Evolutionary conservation across 2,797 vertebrate species (phyloP), one percentile per base, ranked within the genome.

Genomic region (Varecia variegata): DNA sequence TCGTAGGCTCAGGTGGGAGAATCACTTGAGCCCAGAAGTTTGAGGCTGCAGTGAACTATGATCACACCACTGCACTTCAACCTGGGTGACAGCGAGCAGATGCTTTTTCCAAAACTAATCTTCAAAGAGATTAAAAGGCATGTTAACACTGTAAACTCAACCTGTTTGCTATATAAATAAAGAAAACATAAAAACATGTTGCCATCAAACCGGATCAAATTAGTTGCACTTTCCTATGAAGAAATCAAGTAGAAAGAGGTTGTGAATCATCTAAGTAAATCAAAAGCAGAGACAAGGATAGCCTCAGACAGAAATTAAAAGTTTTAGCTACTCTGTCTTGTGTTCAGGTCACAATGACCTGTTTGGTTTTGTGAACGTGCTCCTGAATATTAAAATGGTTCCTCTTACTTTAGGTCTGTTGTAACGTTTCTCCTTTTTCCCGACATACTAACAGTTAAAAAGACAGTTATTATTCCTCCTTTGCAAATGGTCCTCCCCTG

Each of bases 171-270:
- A 93, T 40, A 77, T 12, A 97, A 70, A 56, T 62, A 54, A 93
- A 83, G 79, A 88, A 97, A 94, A 83, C 76, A 94, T 40, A 40
- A 95, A 96, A 94, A 90, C 77, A 96, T 73, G 56, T 96, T 95
- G 68, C 45, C 52, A 30, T 95, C 35, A 84, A 90, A 77, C 43
- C 79, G 32, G 13, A 7, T 67, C 76, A 95, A 95, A 82, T 73
- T 80, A 80, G 23, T 92, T 94, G 43, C 70, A 88, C 76, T 92
- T 52, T 90, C 45, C 47, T 88, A 32, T 70, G 62, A 95, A 94
- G 71, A 97, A 91, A 83, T 2, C 35, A 71, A 93, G 52, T 60
- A 81, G 5, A 88, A 88, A 77, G 25, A 84, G 58, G 43, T 56
- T 93, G 52, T 56, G 73, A 96, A 88, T 77, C 68, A 97, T 84